Conservation (phyloP, 2,888 invertebrate genomes). For the Uloborus plumipes region DNA sequence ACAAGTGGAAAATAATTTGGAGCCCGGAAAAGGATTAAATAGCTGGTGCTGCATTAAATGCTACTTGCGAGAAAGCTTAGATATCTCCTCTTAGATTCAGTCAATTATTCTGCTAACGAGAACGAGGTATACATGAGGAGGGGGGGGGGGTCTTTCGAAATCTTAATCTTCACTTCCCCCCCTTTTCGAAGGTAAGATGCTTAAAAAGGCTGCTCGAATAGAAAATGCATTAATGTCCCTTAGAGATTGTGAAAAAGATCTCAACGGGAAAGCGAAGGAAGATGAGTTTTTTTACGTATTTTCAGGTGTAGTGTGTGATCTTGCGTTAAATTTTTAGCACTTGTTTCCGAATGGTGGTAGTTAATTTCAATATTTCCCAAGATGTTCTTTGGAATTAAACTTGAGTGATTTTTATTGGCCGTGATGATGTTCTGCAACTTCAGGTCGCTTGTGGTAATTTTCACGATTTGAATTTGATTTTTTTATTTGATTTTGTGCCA, state of each 20-base stretch:
- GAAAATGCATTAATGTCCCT: conserved; percentile 20
- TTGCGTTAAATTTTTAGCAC: conserved; percentile 20
- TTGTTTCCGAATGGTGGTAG: conserved; percentile 1
- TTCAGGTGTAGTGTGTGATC: not conserved
- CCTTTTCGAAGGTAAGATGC: conserved; percentile 9
- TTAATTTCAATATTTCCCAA: conserved; percentile 7
- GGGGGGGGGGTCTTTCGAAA: conserved; percentile 27
- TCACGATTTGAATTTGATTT: not conserved
- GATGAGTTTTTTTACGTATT: conserved; percentile 2
- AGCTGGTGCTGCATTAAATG: conserved; percentile 56
- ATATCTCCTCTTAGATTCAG: conserved; percentile 36
- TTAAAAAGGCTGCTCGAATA: conserved; percentile 17
- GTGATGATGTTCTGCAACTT: too few relatives aligned
- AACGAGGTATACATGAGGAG: conserved; percentile 18
- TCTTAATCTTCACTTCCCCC: conserved; percentile 39
- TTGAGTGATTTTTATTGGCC: not conserved
- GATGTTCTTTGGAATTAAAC: conserved; percentile 10
- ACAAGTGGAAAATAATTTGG: conserved; percentile 47
- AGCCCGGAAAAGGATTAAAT: conserved; percentile 48
- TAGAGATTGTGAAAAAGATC: conserved; percentile 1
- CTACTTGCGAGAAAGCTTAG: conserved; percentile 34
- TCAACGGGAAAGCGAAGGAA: not conserved
- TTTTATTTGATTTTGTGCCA: not conserved
- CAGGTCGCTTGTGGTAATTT: not conserved
- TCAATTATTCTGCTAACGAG: conserved; percentile 63